Base-by-base conservation (phyloP, 2,888 invertebrate genomes). In the Galeruca laticollis region DNA sequence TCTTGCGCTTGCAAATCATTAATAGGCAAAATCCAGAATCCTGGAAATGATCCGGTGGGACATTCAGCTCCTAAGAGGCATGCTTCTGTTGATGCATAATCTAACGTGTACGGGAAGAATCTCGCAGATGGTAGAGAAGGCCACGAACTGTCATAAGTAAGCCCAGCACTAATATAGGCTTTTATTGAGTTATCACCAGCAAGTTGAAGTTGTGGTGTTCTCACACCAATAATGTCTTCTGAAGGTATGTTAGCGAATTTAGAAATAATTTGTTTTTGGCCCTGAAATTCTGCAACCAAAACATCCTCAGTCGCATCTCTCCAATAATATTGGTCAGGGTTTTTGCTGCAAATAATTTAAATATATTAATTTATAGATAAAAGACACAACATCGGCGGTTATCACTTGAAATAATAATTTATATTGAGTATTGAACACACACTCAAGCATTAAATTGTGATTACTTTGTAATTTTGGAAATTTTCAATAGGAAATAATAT, bases 81-180 rank as follows among this genome's bases (percentile, higher is more conserved):
- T 69, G 89, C 88, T 80, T 91, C 89, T 15, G 73, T 86, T 0
- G 88, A 87, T 0, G 81, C 80, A 75, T 88, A 90, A 78, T 93
- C 89, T 65, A 92, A 81, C 0, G 92, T 92, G 82, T 92, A 93
- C 0, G 93, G 93, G 89, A 90, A 93, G 0, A 90, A 80, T 18
- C 87, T 88, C 33, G 87, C 87, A 64, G 85, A 74, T 0, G 75
- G 75, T 20, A 83, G 82, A 0, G 90, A 88, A 0, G 90, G 87
- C 90, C 92, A 89, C 2, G 90, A 88, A 67, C 87, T 87, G 78
- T 93, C 93, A 80, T 91, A 93, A 1, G 79, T 69, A 3, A 92
- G 84, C 0, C 84, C 87, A 21, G 84, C 80, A 11, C 87, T 84
- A 0, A 82, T 75, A 79, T 92, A 87, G 68, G 90, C 88, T 69